Conservation (phyloP, 37 sponge, comb jelly and placozoan genomes). For the Hexactinellida sp. region DNA sequence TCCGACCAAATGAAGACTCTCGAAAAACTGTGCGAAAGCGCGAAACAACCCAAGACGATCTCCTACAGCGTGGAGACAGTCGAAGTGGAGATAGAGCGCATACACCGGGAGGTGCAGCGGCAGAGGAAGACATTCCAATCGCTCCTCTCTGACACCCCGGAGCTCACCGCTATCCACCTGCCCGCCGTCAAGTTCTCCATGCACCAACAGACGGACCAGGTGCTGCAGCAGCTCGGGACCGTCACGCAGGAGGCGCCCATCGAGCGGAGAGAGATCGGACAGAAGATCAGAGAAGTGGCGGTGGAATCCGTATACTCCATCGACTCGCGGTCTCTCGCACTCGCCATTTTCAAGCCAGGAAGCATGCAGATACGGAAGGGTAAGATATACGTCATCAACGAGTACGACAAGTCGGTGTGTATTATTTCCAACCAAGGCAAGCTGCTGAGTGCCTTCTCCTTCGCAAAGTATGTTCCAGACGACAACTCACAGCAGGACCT, state of each 20-base stretch:
- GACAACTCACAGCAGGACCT: slow-evolving; percentile 7
- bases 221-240: not conserved
- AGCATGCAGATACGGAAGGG: slow-evolving; percentile 9
- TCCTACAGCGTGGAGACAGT: not conserved
- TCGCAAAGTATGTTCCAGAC: slow-evolving; percentile 2
- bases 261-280: not conserved
- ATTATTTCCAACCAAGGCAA: slow-evolving; percentile 4
- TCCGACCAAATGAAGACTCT: not conserved
- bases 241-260: not conserved
- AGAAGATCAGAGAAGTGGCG: not conserved
- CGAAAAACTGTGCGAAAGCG: not conserved
- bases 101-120: not conserved
- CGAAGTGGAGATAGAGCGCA: not conserved
- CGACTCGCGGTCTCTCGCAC: not conserved
- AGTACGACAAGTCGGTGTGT: not conserved
- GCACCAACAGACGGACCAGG: not conserved
- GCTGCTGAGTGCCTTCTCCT: not conserved
- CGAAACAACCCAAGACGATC: not conserved
- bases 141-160: not conserved
- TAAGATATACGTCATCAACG: slow-evolving; percentile 11
- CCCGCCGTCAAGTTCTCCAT: not conserved
- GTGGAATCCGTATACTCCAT: not conserved
- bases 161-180: not conserved
- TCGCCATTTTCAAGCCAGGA: slow-evolving; percentile 6
- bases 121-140: not conserved